Percentiles rank a stretch among this genome's conserved stretches.
Conservation (phyloP, 2,888 invertebrate species). For the Agrotis exclamationis region DNA sequence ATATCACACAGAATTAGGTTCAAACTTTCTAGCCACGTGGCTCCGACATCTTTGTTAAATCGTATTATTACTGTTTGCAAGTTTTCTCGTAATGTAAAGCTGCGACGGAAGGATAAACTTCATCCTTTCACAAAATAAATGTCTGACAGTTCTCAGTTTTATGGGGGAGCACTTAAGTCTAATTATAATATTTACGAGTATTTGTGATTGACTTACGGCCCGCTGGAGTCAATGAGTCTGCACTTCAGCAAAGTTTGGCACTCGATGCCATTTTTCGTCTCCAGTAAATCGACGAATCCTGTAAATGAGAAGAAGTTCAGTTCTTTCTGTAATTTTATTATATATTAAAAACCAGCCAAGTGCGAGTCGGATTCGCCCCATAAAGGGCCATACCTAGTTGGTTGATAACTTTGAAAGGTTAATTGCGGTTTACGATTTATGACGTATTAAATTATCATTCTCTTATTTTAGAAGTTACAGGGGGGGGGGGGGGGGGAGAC, state of each 20-base stretch:
- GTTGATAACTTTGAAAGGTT: too few species aligned
- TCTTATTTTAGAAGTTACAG: too few species aligned
- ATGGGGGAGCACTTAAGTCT: constrained; percentile 59
- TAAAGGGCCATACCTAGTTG: too few species aligned
- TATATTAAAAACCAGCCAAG: too few species aligned
- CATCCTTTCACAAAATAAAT: constrained; percentile 67
- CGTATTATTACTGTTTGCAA: constrained; percentile 70
- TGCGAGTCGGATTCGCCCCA: too few species aligned
- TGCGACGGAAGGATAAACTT: constrained; percentile 65
- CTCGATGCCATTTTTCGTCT: constrained; percentile 63
- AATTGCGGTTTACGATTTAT: too few species aligned
- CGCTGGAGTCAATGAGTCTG: constrained; percentile 67
- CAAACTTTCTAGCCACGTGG: constrained; percentile 60
- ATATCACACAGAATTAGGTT: constrained; percentile 59
- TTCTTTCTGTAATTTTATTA: too few species aligned
- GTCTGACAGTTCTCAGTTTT: constrained; percentile 59
- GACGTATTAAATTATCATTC: too few species aligned
- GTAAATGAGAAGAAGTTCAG: constrained; percentile 63
- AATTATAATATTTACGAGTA: constrained; percentile 54
- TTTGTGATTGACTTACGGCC: constrained; percentile 75
- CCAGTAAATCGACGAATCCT: constrained; percentile 67
- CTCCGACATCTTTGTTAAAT: constrained; percentile 66
- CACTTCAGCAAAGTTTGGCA: constrained; percentile 73
- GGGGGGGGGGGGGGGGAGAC: too few species aligned
- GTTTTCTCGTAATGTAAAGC: constrained; percentile 67